A percentile compares a stretch with the other conserved stretches of the same genome.
Evolutionary conservation across 1,140 invertebrate genomes (phyloP).

Genomic region (Drosophila kanapiae): DNA sequence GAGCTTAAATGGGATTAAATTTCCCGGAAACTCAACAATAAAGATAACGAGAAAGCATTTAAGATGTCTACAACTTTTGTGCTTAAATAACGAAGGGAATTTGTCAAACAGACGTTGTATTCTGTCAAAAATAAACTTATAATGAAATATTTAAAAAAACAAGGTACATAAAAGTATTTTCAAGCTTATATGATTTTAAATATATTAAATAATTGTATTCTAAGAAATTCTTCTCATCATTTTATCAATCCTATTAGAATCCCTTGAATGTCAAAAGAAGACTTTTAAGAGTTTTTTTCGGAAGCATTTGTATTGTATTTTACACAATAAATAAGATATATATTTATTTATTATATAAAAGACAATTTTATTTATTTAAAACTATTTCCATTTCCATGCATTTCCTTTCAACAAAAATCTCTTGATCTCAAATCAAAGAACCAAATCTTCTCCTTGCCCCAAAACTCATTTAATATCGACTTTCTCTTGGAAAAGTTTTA

Average conservation of each 20-base stretch:
- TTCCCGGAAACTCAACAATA: not conserved
- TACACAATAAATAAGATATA: too few species aligned
- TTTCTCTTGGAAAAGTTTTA: constrained; percentile 11
- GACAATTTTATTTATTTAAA: not conserved
- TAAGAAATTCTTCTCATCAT: too few species aligned
- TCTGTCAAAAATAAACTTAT: too few species aligned
- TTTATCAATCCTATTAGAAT: too few species aligned
- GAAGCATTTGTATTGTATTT: too few species aligned
- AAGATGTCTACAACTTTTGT: too few species aligned
- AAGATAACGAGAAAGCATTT: not conserved
- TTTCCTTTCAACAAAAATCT: not conserved
- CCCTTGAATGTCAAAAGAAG: too few species aligned
- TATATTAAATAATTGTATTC: not conserved
- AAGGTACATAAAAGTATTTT: too few species aligned
- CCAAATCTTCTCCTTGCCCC: too few species aligned
- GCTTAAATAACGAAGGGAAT: not conserved
- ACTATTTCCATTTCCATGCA: not conserved
- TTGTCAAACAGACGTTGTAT: not conserved
- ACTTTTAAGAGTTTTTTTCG: too few species aligned
- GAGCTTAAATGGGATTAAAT: constrained; percentile 14
- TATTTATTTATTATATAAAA: not conserved
- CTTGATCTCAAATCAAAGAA: not conserved
- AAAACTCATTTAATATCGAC: constrained; percentile 26
- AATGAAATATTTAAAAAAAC: too few species aligned
- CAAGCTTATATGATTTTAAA: not conserved